Base-by-base conservation (phyloP, 2,113 vertebrate genomes). In the Eubucco bourcierii region DNA sequence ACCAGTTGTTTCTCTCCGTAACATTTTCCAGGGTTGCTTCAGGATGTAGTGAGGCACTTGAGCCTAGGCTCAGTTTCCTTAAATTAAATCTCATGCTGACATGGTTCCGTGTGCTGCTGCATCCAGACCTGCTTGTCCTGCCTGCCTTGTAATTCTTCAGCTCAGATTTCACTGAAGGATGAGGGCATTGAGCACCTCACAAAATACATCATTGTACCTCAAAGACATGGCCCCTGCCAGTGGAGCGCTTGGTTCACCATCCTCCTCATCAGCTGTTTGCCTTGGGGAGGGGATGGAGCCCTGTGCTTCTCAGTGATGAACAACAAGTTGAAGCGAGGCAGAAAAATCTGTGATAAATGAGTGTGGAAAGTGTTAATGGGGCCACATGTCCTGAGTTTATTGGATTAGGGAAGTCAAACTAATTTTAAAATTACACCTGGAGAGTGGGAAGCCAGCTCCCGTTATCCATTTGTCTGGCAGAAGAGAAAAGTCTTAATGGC, bases 321-420 rank as follows among this genome's bases (percentile, higher is more conserved):
- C 94, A 96, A 96, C 93, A 96, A 92, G 74, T 56, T 94, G 91
- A 96, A 97, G 58, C 20, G 91, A 90, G 84, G 95, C 95, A 95
- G 95, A 97, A 96, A 88, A 91, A 92, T 82, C 58, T 83, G 74
- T 95, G 93, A 95, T 93, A 86, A 95, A 95, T 94, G 87, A 90
- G 87, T 56, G 71, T 84, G 70, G 80, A 92, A 95, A 95, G 82
- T 47, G 14, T 90, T 97, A 96, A 90, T 93, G 88, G 87, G 89
- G 70, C 84, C 86, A 95, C 91, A 88, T 88, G 80, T 84, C 90
- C 34, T 10, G 59, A 80, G 56, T 84, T 96, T 96, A 90, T 96
- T 94, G 87, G 94, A 97, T 95, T 97, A 96, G 94, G 90, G 65
- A 93, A 73, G 87, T 81, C 83, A 95, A 94, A 81, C 97, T 93